Base-by-base conservation (phyloP, 2,797 vertebrate species). In the Sebastolobus altivelis region DNA sequence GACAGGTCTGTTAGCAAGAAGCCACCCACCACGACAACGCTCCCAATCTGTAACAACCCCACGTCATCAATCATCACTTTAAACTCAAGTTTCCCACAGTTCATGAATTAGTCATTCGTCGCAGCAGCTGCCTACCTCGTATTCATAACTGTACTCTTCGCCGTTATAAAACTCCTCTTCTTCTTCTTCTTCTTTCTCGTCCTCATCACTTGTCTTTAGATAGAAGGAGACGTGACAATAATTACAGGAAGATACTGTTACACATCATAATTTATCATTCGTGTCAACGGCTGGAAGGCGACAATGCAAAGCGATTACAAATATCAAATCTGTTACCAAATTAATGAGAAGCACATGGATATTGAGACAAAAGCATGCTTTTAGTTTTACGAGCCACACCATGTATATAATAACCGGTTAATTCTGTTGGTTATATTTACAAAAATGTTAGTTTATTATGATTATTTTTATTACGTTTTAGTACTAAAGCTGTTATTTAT, bases 91-190 rank as follows among this genome's bases (percentile, higher is more conserved):
- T 88, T 67, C 80, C 75, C 72, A 73, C 79, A 18, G 72, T 46
- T 77, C 38, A 4, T 35, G 22, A 73, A 82, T 86, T 84, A 84
- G 72, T 86, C 69, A 90, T 69, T 72, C 55, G 18, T 2, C 9
- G 29, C 72, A 31, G 60, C 40, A 6, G 72, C 72, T 81, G 79
- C 90, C 90, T 88, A 96, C 96, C 94, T 95, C 93, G 6, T 95
- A 94, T 54, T 95, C 93, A 87, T 93, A 87, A 73, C 72, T 84
- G 88, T 94, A 89, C 46, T 93, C 93, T 80, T 93, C 93, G 4
- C 43, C 71, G 0, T 92, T 67, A 79, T 93, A 82, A 79, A 84
- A 81, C 61, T 92, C 87, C 52, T 93, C 92, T 10, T 83, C 61
- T 27, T 90, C 88, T 65, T 88, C 89, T 52, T 81, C 61, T 43